These are phyloP conservation scores for Amphiduros pacificus DNA, from an alignment of 2,888 invertebrate species.

Conservation along the genomic window DNA sequence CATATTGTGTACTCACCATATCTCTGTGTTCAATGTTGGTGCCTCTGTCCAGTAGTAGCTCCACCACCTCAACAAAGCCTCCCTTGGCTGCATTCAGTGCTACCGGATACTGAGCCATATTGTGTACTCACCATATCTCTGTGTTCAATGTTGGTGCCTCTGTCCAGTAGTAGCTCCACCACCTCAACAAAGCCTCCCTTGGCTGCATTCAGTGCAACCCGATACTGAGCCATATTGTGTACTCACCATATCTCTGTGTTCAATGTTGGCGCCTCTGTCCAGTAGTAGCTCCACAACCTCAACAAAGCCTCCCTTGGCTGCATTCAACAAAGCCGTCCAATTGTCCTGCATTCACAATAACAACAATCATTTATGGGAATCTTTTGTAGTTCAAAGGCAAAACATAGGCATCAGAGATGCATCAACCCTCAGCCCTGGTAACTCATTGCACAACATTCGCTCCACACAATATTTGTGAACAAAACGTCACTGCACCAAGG, in stretches of 20 bases:
- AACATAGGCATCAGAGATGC: no score
- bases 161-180: conserved; percentile 79
- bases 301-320: conserved; percentile 84
- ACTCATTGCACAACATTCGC: not conserved
- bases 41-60: conserved; percentile 80
- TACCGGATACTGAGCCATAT: no score
- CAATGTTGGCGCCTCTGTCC: conserved; percentile 70
- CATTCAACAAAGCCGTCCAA: conserved; percentile 89
- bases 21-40: conserved; percentile 55
- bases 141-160: conserved; percentile 65
- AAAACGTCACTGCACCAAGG: no score
- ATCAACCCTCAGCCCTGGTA: no score
- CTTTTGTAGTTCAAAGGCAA: no score
- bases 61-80: conserved; percentile 80
- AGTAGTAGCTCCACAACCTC: conserved; percentile 80
- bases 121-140: conserved; percentile 51
- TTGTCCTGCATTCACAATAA: conserved; percentile 69
- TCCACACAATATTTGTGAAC: not conserved
- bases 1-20: conserved; percentile 39
- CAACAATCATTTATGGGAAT: no score
- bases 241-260: conserved; percentile 54
- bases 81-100: conserved; percentile 89
- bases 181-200: conserved; percentile 84
- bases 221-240: no score
- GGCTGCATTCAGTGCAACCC: conserved; percentile 87